phyloP scores from a whole-genome alignment of 2,113 vertebrate species.

The Sterrhoptilus dennistouni region DNA sequence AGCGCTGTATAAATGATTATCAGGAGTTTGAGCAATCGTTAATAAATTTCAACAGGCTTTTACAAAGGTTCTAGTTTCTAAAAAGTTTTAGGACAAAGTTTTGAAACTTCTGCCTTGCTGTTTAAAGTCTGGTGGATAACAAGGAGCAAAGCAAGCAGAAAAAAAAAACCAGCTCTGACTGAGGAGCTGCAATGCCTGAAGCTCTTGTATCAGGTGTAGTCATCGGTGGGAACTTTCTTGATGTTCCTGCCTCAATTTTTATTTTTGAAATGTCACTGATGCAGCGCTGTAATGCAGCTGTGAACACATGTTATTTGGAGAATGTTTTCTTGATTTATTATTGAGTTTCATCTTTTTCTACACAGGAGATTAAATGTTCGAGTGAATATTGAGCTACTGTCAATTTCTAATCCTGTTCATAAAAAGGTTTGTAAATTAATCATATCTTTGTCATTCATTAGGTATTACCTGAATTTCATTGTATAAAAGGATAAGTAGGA shows the following conservation, averaged over 20 bases:
- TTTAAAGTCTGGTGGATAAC: background rate
- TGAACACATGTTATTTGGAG: background rate
- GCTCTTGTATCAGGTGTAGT: rapidly evolving
- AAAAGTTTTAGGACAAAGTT: background rate
- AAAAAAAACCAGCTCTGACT: background rate
- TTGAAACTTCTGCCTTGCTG: background rate
- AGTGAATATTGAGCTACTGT: conserved; percentile 85
- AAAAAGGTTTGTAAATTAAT: conserved; percentile 81
- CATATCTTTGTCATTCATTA: background rate
- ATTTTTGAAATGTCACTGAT: background rate
- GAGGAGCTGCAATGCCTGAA: background rate
- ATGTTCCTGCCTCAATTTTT: background rate
- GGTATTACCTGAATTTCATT: background rate
- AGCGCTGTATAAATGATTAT: background rate
- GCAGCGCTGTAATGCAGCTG: background rate
- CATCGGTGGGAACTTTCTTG: background rate
- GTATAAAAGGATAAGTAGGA: background rate
- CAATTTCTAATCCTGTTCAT: conserved; percentile 82
- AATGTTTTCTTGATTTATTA: background rate
- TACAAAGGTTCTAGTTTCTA: background rate
- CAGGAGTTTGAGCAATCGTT: background rate
- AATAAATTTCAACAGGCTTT: background rate
- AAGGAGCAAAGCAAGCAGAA: background rate
- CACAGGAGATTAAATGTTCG: conserved; percentile 82
- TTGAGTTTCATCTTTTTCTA: conserved; percentile 34